Conservation (phyloP, 1,140 invertebrate genomes). For the Stenopsyche tienmushanensis region DNA sequence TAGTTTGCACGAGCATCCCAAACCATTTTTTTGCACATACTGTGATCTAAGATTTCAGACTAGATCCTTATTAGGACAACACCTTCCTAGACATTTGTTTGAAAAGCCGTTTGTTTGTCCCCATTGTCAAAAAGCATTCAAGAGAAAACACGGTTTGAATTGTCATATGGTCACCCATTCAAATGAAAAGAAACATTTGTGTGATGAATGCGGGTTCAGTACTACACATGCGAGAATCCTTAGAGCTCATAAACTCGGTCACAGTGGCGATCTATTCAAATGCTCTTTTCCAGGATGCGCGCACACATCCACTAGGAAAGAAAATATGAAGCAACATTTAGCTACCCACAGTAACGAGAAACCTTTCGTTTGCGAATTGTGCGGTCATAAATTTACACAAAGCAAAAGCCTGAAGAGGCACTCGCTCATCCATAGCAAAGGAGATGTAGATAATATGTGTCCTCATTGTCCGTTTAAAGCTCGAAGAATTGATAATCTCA, state of each 20-base stretch:
- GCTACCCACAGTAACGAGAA: constrained; percentile 61
- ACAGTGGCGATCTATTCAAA: constrained; percentile 58
- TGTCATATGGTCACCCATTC: constrained; percentile 60
- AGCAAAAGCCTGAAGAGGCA: constrained; percentile 56
- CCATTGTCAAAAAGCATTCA: constrained; percentile 61
- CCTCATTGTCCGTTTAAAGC: constrained; percentile 55
- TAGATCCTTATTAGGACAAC: constrained; percentile 54
- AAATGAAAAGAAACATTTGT: constrained; percentile 60
- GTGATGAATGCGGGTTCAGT: constrained; percentile 63
- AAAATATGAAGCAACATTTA: constrained; percentile 55
- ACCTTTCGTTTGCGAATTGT: constrained; percentile 55
- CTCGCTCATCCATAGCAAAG: constrained; percentile 50
- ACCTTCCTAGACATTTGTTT: constrained; percentile 59
- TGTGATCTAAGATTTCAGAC: constrained; percentile 58
- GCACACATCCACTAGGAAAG: constrained; percentile 54
- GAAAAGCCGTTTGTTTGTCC: constrained; percentile 60
- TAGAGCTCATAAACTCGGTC: constrained; percentile 58
- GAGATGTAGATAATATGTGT: constrained; percentile 45
- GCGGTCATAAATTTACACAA: constrained; percentile 55
- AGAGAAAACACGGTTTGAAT: constrained; percentile 63
- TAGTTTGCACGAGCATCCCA: constrained; percentile 50
- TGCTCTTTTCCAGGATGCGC: constrained; percentile 55
- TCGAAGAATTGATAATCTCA: constrained; percentile 59
- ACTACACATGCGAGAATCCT: constrained; percentile 61
- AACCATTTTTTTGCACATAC: constrained; percentile 57